phyloP scores from a whole-genome alignment of 2,797 vertebrate genomes.

The Denticeps clupeoides region DNA sequence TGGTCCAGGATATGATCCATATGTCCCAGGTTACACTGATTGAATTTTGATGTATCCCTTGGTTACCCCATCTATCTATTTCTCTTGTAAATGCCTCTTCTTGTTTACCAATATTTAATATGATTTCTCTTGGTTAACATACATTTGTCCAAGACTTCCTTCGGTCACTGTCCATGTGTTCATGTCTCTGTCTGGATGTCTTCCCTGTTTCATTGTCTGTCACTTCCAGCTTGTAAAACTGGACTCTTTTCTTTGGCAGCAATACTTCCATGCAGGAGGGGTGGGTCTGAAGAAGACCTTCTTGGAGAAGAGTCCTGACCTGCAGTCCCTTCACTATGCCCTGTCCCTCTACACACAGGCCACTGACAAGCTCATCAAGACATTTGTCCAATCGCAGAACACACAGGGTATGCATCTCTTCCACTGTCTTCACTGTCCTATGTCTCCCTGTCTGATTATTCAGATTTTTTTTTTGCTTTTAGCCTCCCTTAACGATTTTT shows the following conservation, averaged over 20 bases:
- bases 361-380: conserved; percentile 94
- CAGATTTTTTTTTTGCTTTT: background rate
- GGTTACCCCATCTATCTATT: too few relatives aligned
- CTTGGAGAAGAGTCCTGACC: conserved; percentile 93
- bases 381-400: conserved; percentile 91
- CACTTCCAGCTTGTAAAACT: too few relatives aligned
- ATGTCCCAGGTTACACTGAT: background rate
- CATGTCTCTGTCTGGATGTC: too few relatives aligned
- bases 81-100: too few relatives aligned
- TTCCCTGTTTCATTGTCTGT: too few relatives aligned
- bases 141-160: too few relatives aligned
- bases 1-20: background rate
- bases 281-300: conserved; percentile 97
- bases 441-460: conserved; percentile 3
- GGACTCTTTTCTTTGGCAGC: conserved; percentile 48
- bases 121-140: too few relatives aligned
- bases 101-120: too few relatives aligned
- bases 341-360: conserved; percentile 96
- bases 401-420: conserved; percentile 72
- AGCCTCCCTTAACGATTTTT: background rate
- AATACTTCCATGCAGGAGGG: conserved; percentile 97
- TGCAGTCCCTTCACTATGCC: conserved; percentile 88
- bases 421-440: background rate
- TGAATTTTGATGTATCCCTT: too few relatives aligned
- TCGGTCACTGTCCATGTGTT: too few relatives aligned